Evolutionary conservation across 2,797 vertebrate species (phyloP), one percentile per base, ranked within the genome.

Genomic region (Leptoclinus maculatus): DNA sequence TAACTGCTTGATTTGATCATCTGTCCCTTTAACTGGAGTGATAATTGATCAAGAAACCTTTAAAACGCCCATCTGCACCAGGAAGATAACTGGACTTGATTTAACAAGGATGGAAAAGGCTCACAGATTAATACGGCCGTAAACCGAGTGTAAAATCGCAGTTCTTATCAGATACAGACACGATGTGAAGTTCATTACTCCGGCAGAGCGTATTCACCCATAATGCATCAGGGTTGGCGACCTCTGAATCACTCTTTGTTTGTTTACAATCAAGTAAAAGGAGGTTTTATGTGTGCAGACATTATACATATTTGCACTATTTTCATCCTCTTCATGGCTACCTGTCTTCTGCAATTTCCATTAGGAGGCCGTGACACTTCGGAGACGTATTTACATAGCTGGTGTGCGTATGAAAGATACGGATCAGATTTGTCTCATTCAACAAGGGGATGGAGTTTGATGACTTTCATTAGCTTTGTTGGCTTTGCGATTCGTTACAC

Each of bases 391-490:
- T 72, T 58, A 60, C 67, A 80, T 75, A 80, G 82, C 81, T 60
- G 62, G 27, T 29, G 74, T 65, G 57, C 34, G 79, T 23, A n/a
- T 69, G 41, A 87, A 62, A 83, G 72, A 83, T 79, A 82, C 47
- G 23, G 73, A 88, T 90, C 86, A 79, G 68, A 88, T 86, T 62
- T 70, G 76, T 83, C 78, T 85, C 60, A 69, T 71, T 88, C 75
- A 79, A 64, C 74, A 73, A 62, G 56, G 72, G 82, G 79, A 71
- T 41, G 83, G 45, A 73, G 80, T 84, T 83, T 79, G 83, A 88
- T 84, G 69, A 82, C 73, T 87, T 82, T 87, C 82, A 89, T 93
- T 88, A 86, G 83, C 81, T 79, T 81, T 83, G 91, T 89, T 89
- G 79, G 80, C 69, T 88, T 82, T 81, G 72, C 47, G 54, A 91